Evolutionary conservation across 2,113 vertebrate genomes (phyloP).

Genomic region (Leptocoma aspasia): DNA sequence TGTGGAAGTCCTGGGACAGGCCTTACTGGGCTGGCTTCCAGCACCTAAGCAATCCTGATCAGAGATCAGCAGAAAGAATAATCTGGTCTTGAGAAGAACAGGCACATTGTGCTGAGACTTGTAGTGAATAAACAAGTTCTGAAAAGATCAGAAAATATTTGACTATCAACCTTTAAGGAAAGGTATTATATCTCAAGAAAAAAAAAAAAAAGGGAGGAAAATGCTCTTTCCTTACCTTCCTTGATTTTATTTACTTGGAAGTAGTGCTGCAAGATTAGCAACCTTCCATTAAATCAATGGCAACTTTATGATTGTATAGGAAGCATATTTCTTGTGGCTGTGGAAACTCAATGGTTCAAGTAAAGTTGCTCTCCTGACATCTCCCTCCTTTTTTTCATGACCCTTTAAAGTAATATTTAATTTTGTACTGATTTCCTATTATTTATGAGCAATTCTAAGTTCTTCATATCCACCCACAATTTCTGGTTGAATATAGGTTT

Average conservation of each 20-base stretch:
- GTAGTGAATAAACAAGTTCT: neutral
- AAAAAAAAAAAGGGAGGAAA: neutral
- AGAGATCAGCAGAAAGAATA: neutral
- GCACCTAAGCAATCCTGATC: neutral
- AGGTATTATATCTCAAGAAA: neutral
- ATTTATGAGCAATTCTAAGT: neutral
- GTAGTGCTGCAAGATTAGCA: neutral
- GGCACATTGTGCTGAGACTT: fast-evolving
- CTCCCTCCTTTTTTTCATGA: neutral
- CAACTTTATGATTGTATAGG: neutral
- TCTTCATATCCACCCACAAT: neutral
- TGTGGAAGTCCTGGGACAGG: neutral
- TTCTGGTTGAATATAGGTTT: neutral
- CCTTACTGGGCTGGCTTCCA: neutral
- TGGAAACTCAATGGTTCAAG: neutral
- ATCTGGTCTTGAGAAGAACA: neutral
- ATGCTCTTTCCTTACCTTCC: neutral
- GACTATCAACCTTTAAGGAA: neutral
- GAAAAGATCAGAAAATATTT: neutral
- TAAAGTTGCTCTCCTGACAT: neutral
- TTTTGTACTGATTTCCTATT: neutral
- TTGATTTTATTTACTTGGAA: neutral
- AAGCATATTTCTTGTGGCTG: neutral
- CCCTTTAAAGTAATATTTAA: neutral
- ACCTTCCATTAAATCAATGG: neutral